Evolutionary conservation across 1,140 invertebrate species (phyloP).

Genomic region (Samia ricini): DNA sequence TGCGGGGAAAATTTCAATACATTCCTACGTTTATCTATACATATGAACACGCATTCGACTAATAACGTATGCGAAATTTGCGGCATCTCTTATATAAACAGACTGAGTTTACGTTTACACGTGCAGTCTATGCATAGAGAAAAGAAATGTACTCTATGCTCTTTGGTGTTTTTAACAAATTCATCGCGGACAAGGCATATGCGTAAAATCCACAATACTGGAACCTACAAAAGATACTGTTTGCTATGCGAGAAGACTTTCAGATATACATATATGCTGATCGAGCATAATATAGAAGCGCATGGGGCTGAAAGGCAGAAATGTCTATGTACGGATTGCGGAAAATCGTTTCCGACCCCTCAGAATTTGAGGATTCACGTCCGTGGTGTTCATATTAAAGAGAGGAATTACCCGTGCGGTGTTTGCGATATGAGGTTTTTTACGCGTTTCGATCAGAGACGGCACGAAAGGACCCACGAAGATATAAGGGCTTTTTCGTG

Average conservation of each 20-base stretch:
- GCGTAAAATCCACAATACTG: conserved; percentile 24
- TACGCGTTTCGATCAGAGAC: conserved; percentile 32
- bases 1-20: conserved; percentile 35
- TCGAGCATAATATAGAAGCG: conserved; percentile 33
- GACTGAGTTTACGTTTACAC: conserved; percentile 30
- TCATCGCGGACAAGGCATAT: conserved; percentile 31
- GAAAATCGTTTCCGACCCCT: conserved; percentile 22
- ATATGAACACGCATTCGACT: conserved; percentile 41
- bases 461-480: conserved; percentile 35
- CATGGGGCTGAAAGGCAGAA: conserved; percentile 30
- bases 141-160: conserved; percentile 34
- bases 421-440: conserved; percentile 38
- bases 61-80: conserved; percentile 43
- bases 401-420: conserved; percentile 31
- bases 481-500: conserved; percentile 34
- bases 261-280: conserved; percentile 32
- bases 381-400: conserved; percentile 34
- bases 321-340: conserved; percentile 22
- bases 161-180: conserved; percentile 25
- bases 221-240: conserved; percentile 29
- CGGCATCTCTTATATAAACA: conserved; percentile 33
- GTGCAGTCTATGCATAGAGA: conserved; percentile 25
- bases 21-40: conserved; percentile 29
- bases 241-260: conserved; percentile 35
- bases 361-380: conserved; percentile 27